phyloP scores from a whole-genome alignment of 2,797 vertebrate species.

The Balearica regulorum region DNA sequence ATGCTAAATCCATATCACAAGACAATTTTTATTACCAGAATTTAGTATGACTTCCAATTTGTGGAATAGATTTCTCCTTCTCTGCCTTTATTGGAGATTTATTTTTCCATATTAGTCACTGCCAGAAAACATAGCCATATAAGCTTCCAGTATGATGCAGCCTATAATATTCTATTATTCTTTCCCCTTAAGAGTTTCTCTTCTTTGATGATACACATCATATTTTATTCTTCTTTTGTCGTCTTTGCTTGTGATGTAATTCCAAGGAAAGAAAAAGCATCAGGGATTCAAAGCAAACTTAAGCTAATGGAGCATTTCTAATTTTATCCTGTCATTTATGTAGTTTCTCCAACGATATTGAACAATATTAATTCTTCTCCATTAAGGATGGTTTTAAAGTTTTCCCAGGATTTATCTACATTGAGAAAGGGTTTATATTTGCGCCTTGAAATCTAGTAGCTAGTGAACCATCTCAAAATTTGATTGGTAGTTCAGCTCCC shows the following conservation, averaged over 20 bases:
- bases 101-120: neutral
- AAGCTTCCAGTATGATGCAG: neutral
- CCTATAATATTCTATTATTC: neutral
- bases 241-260: neutral
- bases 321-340: neutral
- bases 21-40: neutral
- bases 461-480: neutral
- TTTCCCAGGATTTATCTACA: neutral
- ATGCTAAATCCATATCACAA: neutral
- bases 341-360: neutral
- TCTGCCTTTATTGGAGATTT: neutral
- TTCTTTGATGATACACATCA: neutral
- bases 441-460: neutral
- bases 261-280: neutral
- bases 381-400: neutral
- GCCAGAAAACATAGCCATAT: neutral
- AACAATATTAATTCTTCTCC: neutral
- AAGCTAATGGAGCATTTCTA: neutral
- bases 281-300: neutral
- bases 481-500: neutral
- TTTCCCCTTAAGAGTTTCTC: neutral
- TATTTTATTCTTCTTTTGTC: neutral
- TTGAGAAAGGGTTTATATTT: neutral
- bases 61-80: neutral
- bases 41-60: neutral